These are phyloP conservation scores for Myotis lucifugus DNA, from an alignment of 2,113 vertebrate species.

Conservation along the genomic window DNA sequence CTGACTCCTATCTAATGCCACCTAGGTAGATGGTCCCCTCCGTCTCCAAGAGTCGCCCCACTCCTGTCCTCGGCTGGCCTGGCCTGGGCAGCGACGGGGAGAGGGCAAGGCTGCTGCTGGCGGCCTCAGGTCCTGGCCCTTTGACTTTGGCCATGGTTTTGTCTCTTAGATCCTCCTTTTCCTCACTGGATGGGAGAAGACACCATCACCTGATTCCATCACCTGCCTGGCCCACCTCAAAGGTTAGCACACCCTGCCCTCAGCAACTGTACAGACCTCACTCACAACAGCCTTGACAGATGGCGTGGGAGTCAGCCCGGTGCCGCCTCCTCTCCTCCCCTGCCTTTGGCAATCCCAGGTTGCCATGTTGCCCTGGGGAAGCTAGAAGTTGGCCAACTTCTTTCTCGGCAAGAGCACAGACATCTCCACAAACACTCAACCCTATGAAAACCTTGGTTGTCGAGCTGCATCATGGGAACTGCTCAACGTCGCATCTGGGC, in stretches of 20 bases:
- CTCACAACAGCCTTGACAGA: background rate
- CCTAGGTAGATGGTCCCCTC: background rate
- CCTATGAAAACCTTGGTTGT: too few species aligned
- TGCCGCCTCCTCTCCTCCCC: background rate
- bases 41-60: background rate
- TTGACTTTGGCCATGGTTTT: background rate
- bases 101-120: background rate
- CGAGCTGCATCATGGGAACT: background rate
- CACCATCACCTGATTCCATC: too few species aligned
- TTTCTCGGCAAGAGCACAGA: background rate
- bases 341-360: too few species aligned
- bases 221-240: background rate
- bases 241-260: background rate
- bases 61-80: background rate
- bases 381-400: background rate
- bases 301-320: too few species aligned
- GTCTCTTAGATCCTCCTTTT: background rate
- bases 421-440: too few species aligned
- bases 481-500: background rate
- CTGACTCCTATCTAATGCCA: fast-evolving
- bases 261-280: background rate
- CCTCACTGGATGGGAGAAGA: background rate
- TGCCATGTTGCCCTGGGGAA: background rate
- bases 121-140: background rate
- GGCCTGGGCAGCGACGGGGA: too few species aligned